A percentile compares a stretch with the other conserved stretches of the same genome.
These are phyloP conservation scores for Cydia fagiglandana DNA, from an alignment of 1,140 invertebrate genomes.

Conservation along the genomic window DNA sequence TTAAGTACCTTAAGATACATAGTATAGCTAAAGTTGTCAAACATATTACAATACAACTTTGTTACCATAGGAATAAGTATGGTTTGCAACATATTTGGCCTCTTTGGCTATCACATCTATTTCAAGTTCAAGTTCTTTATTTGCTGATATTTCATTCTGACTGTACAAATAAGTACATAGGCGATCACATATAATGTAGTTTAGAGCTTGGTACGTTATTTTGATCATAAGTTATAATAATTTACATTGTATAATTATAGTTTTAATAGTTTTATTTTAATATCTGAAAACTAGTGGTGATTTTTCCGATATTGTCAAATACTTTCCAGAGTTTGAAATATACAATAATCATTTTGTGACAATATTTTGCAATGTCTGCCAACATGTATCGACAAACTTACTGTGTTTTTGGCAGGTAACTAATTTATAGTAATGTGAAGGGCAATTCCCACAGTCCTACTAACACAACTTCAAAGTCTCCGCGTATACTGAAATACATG, in stretches of 20 bases:
- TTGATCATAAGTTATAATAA: not conserved
- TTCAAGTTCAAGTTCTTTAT: too few relatives aligned
- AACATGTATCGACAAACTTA: not conserved
- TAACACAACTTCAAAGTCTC: not conserved
- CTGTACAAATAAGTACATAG: not conserved
- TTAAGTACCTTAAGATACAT: too few relatives aligned
- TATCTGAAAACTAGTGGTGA: slow-evolving; percentile 17
- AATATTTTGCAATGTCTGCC: not conserved
- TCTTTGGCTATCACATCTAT: too few relatives aligned
- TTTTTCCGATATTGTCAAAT: slow-evolving; percentile 28
- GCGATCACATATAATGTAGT: not conserved
- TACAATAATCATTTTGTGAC: not conserved
- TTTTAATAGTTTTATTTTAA: slow-evolving; percentile 12
- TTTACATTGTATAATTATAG: not conserved
- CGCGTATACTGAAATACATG: slow-evolving; percentile 35
- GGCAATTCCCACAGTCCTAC: not conserved
- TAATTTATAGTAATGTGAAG: slow-evolving; percentile 20
- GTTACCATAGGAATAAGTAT: too few relatives aligned
- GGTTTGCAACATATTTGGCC: too few relatives aligned
- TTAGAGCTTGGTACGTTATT: not conserved
- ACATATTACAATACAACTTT: too few relatives aligned
- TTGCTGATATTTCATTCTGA: too few relatives aligned
- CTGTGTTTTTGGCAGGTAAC: slow-evolving; percentile 33
- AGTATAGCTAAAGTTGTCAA: too few relatives aligned
- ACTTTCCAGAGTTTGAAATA: not conserved